Evolutionary conservation across 2,888 invertebrate species (phyloP).

Genomic region (Scotopteryx bipunctaria): DNA sequence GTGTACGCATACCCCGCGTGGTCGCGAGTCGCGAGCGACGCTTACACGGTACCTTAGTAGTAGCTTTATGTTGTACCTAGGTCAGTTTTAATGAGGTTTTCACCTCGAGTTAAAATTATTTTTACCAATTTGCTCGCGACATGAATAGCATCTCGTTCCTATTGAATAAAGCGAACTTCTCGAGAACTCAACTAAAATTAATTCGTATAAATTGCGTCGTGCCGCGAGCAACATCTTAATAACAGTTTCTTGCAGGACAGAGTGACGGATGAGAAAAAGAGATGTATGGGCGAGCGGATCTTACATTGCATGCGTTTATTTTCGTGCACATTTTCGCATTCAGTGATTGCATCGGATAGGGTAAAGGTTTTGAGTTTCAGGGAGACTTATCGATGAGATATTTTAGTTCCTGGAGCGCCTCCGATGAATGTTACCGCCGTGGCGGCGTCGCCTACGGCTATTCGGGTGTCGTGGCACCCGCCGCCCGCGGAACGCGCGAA

Average conservation of each 20-base stretch:
- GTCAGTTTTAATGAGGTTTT: slow-evolving; percentile 64
- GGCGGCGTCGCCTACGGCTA: slow-evolving; percentile 94
- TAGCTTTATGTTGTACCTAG: slow-evolving; percentile 82
- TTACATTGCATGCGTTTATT: slow-evolving; percentile 75
- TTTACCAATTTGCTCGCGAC: slow-evolving; percentile 44
- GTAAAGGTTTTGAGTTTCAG: slow-evolving; percentile 63
- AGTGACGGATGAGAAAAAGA: slow-evolving; percentile 68
- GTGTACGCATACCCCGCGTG: slow-evolving; percentile 64
- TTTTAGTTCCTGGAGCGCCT: slow-evolving; percentile 97
- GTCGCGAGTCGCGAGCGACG: slow-evolving; percentile 38
- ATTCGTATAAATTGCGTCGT: slow-evolving; percentile 47
- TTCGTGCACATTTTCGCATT: slow-evolving; percentile 79
- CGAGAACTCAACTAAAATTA: slow-evolving; percentile 27
- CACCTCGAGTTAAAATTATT: slow-evolving; percentile 55
- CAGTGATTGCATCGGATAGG: slow-evolving; percentile 79
- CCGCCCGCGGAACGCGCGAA: slow-evolving; percentile 95
- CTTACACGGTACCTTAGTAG: slow-evolving; percentile 74
- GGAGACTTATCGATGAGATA: slow-evolving; percentile 61
- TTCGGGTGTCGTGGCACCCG: slow-evolving; percentile 96
- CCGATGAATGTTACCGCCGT: slow-evolving; percentile 96
- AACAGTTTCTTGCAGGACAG: slow-evolving; percentile 68
- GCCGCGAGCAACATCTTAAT: slow-evolving; percentile 58
- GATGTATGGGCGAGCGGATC: slow-evolving; percentile 80
- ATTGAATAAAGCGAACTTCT: slow-evolving; percentile 18
- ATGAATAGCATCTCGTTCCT: slow-evolving; percentile 30